Evolutionary conservation across 2,113 vertebrate species (phyloP).

Genomic region (Artemisiospiza belli): DNA sequence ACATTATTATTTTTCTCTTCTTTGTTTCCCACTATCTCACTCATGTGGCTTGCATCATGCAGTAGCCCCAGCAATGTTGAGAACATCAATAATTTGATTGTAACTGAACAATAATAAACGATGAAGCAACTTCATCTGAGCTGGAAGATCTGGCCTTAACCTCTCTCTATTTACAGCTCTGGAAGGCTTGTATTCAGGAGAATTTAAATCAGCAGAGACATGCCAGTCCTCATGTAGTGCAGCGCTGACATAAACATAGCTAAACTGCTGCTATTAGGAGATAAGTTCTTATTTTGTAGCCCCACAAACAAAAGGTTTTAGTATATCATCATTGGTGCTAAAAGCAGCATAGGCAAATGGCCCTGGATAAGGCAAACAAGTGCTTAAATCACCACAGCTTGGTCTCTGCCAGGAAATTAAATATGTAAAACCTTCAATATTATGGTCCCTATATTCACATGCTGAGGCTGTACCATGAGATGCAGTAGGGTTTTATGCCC

Average conservation of each 20-base stretch:
- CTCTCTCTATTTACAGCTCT: constrained; percentile 33
- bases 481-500: constrained; percentile 16
- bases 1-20: constrained; percentile 16
- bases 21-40: constrained; percentile 47
- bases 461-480: constrained; percentile 12
- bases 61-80: neutral
- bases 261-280: constrained; percentile 61
- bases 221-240: neutral
- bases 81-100: constrained; percentile 39
- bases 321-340: constrained; percentile 48
- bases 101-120: constrained; percentile 22
- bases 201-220: constrained; percentile 40
- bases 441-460: constrained; percentile 10
- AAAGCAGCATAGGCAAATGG: constrained; percentile 46
- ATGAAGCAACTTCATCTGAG: constrained; percentile 31
- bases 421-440: constrained; percentile 46
- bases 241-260: constrained; percentile 15
- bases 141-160: constrained; percentile 48
- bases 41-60: constrained; percentile 4
- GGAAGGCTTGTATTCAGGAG: constrained; percentile 10
- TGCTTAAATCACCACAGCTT: constrained; percentile 31
- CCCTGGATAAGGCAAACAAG: constrained; percentile 31
- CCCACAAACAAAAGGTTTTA: constrained; percentile 54
- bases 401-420: constrained; percentile 55
- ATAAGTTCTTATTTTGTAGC: constrained; percentile 65